Conservation (phyloP, 1,140 invertebrate species). For the Halictus rubicundus region DNA sequence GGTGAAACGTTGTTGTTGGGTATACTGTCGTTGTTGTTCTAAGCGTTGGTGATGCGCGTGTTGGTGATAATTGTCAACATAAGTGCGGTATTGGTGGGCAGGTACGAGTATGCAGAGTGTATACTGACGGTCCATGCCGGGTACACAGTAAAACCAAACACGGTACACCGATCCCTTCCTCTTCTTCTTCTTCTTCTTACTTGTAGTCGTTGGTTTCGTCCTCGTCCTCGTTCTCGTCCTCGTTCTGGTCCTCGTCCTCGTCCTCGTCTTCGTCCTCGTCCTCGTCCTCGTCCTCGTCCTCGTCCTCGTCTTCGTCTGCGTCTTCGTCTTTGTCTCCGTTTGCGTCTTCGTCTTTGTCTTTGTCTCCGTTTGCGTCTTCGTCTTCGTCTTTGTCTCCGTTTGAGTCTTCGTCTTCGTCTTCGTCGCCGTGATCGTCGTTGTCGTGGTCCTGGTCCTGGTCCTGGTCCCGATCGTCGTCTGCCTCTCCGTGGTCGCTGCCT, state of each 20-base stretch:
- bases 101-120: conserved; percentile 79
- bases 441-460: background rate
- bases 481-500: too few species aligned
- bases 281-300: background rate
- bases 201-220: conserved; percentile 5
- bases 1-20: conserved; percentile 51
- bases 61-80: conserved; percentile 72
- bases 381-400: conserved; percentile 1
- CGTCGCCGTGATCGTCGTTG: background rate
- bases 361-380: background rate
- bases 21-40: conserved; percentile 56
- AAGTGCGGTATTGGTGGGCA: conserved; percentile 78
- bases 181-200: conserved; percentile 35
- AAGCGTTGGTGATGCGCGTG: conserved; percentile 45
- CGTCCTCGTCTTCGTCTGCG: too few species aligned
- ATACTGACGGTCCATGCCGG: conserved; percentile 80
- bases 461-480: background rate
- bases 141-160: conserved; percentile 56
- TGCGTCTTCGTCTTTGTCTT: background rate
- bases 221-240: background rate
- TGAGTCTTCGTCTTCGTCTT: background rate
- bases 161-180: conserved; percentile 33
- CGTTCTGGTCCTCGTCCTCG: background rate
- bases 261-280: background rate
- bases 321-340: too few species aligned